phyloP scores from a whole-genome alignment of 2,888 invertebrate species.

The Drosophila subquinaria region DNA sequence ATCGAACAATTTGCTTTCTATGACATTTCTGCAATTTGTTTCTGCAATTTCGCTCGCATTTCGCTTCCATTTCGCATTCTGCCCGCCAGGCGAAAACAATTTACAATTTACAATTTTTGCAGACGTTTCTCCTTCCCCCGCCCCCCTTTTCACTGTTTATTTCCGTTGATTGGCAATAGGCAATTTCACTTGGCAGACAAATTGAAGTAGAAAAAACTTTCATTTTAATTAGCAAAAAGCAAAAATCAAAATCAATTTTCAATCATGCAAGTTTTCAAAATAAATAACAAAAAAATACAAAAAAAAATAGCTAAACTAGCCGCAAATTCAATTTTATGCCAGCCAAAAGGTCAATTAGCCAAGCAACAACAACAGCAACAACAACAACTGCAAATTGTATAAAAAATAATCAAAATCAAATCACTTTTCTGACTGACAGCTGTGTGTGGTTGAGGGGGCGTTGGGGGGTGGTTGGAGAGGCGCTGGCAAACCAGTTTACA shows the following conservation, averaged over 20 bases:
- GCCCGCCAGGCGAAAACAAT: slow-evolving; percentile 49
- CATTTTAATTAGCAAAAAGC: slow-evolving; percentile 73
- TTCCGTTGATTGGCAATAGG: slow-evolving; percentile 35
- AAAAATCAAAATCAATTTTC: slow-evolving; percentile 60
- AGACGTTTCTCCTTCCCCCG: neutral
- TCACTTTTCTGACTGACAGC: slow-evolving; percentile 60
- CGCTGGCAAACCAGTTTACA: slow-evolving; percentile 65
- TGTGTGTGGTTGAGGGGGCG: neutral
- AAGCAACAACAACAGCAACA: slow-evolving; percentile 31
- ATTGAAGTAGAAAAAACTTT: slow-evolving; percentile 60
- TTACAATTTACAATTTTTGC: slow-evolving; percentile 19
- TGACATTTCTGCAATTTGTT: slow-evolving; percentile 52
- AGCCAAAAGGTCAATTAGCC: slow-evolving; percentile 75
- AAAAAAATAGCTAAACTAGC: slow-evolving; percentile 54
- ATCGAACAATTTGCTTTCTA: slow-evolving; percentile 63
- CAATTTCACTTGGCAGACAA: slow-evolving; percentile 69
- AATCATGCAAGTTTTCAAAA: slow-evolving; percentile 43
- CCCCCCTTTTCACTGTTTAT: neutral
- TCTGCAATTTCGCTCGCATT: slow-evolving; percentile 40
- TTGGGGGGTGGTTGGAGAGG: neutral
- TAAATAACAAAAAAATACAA: slow-evolving; percentile 38
- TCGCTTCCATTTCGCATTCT: slow-evolving; percentile 62
- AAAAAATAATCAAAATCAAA: slow-evolving; percentile 58
- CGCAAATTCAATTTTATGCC: slow-evolving; percentile 73
- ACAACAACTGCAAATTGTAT: slow-evolving; percentile 22